Conservation (phyloP, 2,888 invertebrate genomes). For the Crossocerus cetratus region DNA sequence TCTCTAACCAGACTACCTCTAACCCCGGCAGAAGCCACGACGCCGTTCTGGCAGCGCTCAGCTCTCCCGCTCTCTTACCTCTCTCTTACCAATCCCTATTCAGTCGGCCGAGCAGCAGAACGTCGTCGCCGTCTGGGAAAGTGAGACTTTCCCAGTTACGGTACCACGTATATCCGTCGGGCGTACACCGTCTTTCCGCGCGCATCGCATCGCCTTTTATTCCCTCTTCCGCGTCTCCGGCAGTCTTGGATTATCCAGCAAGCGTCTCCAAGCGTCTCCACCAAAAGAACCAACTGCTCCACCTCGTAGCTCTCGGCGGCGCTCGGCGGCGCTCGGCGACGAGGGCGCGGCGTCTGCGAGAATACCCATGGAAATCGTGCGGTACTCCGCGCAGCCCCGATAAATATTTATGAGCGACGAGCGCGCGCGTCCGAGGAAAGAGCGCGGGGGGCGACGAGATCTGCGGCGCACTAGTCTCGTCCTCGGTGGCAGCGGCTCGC, state of each 20-base stretch:
- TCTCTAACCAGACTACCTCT: slow-evolving; percentile 17
- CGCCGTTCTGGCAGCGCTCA: slow-evolving; percentile 24
- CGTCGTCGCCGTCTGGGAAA: too few species aligned
- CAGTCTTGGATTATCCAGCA: slow-evolving; percentile 44
- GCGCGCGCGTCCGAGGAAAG: too few species aligned
- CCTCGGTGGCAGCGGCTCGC: too few species aligned
- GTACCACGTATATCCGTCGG: background rate
- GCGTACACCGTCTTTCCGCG: background rate
- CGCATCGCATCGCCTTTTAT: slow-evolving; percentile 18
- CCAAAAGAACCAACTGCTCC: slow-evolving; percentile 21
- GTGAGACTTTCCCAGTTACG: too few species aligned
- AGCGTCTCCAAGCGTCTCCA: slow-evolving; percentile 27
- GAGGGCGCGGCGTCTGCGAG: background rate
- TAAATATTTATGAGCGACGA: too few species aligned
- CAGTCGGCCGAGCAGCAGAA: too few species aligned
- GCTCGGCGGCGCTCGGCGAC: background rate
- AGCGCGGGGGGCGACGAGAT: too few species aligned
- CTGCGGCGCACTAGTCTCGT: too few species aligned
- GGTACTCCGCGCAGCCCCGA: background rate
- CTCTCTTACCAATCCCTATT: too few species aligned
- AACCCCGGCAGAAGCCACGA: slow-evolving; percentile 35
- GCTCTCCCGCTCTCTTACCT: background rate
- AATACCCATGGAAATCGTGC: background rate
- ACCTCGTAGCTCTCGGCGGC: background rate
- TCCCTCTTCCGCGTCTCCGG: slow-evolving; percentile 35